Base-by-base conservation (phyloP, 2,888 invertebrate genomes). In the Exocentrus adspersus region DNA sequence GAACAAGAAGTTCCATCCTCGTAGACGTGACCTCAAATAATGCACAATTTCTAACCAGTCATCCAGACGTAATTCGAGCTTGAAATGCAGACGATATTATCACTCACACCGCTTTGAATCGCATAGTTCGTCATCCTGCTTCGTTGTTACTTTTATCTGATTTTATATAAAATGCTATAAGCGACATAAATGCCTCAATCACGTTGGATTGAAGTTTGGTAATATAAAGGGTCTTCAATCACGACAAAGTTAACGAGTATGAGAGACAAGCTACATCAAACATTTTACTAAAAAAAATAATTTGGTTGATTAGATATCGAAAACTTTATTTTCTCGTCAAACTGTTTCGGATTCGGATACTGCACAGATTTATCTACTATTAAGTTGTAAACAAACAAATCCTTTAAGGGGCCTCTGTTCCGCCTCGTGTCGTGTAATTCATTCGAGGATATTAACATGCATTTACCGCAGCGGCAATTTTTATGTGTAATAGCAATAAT, bases 71-170 rank as follows among this genome's bases (percentile, higher is more conserved):
- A 53, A 53, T 20, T 21, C 16, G 53, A 53, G 41, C 21, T 14
- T 37, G 19, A 32, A 37, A 52, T 19, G 52, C 52, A 53, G 53
- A 41, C 53, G 12, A 20, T 21, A 53, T 53, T 41, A 52, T 41
- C 5, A 19, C n/a, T 9, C 30, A 30, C 9, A 30, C n/a, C 16
- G 16, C 30, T 32, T 17, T 30, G 30, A 32, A 53, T 53, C 53
- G 20, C 20, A 19, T 51, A 16, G n/a, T 41, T 53, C 53, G 42
- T 53, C 7, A 19, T 21, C 14, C 42, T 42, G 42, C 42, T 53
- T 10, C 19, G 9, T 42, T n/a, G n/a, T n/a, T n/a, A n/a, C n/a
- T n/a, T 32, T 53, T 53, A 53, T 53, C 53, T 53, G 53, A 42
- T 53, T 41, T 53, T 32, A 37, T 41, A 16, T 37, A 52, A 52